phyloP scores from a whole-genome alignment of 92 coral and sea anemone species.

The Pocillopora grandis region DNA sequence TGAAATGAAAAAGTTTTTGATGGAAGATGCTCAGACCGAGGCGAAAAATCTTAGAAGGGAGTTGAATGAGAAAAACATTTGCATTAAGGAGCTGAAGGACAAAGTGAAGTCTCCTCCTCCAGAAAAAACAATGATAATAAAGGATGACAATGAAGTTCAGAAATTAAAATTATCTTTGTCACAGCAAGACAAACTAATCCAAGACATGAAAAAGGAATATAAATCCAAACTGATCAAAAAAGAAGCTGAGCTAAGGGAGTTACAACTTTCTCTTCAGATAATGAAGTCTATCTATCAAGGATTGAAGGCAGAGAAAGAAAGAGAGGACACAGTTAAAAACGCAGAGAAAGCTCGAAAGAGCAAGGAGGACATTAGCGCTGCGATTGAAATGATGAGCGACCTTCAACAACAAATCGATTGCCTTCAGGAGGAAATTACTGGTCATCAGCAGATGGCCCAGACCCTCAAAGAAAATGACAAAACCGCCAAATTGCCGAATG shows the following conservation, averaged over 20 bases:
- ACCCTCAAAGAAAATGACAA: constrained; percentile 57
- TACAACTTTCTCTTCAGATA: constrained; percentile 56
- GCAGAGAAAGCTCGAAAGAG: constrained; percentile 34
- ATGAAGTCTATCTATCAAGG: constrained; percentile 66
- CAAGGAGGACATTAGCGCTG: constrained; percentile 29
- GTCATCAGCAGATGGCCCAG: constrained; percentile 42
- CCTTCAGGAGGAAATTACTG: constrained; percentile 49
- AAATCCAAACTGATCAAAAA: constrained; percentile 46
- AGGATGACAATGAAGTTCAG: constrained; percentile 54
- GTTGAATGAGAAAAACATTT: constrained; percentile 23
- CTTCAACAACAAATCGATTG: constrained; percentile 44
- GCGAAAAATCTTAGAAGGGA: constrained; percentile 7
- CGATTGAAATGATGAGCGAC: constrained; percentile 42
- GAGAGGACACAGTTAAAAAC: constrained; percentile 61
- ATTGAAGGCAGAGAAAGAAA: constrained; percentile 68
- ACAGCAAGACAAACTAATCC: constrained; percentile 61
- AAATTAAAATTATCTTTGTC: constrained; percentile 39
- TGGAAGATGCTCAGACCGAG: constrained; percentile 31
- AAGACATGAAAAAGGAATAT: constrained; percentile 45
- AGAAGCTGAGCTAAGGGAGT: constrained; percentile 52
- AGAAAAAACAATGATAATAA: constrained; percentile 1
- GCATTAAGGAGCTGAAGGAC: constrained; percentile 29
- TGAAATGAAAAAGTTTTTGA: constrained; percentile 29
- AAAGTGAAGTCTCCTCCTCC: constrained; percentile 5
- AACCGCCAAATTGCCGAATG: constrained; percentile 16